A percentile compares a stretch with the other conserved stretches of the same genome.
These are phyloP conservation scores for Luffia ferchaultella DNA, from an alignment of 2,888 invertebrate genomes.

Conservation along the genomic window DNA sequence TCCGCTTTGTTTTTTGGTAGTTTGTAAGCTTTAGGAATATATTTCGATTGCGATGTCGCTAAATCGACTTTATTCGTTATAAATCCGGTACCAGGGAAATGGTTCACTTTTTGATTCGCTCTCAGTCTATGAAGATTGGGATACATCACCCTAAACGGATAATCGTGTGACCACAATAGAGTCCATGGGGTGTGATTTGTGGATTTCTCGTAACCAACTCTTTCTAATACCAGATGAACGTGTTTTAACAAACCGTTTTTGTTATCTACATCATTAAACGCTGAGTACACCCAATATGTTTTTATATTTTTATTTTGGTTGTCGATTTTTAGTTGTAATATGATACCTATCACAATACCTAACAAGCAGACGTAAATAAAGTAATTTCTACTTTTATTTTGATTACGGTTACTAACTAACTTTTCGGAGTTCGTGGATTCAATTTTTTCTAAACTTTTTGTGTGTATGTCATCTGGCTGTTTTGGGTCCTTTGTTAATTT, in stretches of 20 bases:
- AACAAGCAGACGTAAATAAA: no score
- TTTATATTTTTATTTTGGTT: no score
- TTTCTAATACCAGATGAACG: constrained; percentile 79
- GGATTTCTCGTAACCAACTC: constrained; percentile 75
- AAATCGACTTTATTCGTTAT: constrained; percentile 92
- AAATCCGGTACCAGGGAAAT: constrained; percentile 93
- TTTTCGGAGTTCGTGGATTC: no score
- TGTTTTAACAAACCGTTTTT: constrained; percentile 77
- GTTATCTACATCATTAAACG: constrained; percentile 58
- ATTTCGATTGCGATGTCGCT: constrained; percentile 79
- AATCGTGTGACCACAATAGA: constrained; percentile 94
- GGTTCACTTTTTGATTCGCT: constrained; percentile 85
- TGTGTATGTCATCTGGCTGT: no score
- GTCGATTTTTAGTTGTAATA: no score
- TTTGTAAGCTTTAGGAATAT: constrained; percentile 88
- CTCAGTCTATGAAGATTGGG: constrained; percentile 64
- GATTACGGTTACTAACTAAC: no score
- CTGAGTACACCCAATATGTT: constrained; percentile 71
- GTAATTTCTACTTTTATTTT: no score
- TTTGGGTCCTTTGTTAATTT: no score
- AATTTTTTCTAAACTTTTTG: no score
- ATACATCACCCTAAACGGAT: constrained; percentile 77
- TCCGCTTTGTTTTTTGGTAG: constrained; percentile 78
- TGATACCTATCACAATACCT: no score
- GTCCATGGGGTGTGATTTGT: constrained; percentile 74